phyloP scores from a whole-genome alignment of 1,140 invertebrate genomes.

The Pseudomyrmex concolor region DNA sequence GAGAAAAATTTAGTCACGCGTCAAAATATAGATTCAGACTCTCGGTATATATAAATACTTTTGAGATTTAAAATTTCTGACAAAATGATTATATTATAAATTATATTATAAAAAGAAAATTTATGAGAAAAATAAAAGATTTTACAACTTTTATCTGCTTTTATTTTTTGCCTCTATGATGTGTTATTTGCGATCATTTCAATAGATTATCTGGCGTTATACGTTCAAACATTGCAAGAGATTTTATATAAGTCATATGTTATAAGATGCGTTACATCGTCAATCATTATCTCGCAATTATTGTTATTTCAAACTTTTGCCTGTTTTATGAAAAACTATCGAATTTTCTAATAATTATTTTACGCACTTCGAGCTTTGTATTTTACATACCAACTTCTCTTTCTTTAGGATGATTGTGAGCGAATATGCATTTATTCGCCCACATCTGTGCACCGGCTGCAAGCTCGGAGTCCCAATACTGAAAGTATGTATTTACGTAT shows the following conservation, averaged over 20 bases:
- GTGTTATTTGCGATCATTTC: no score
- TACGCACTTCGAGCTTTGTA: neutral
- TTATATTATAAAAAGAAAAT: neutral
- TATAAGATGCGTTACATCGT: no score
- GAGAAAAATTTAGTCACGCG: neutral
- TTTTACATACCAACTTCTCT: neutral
- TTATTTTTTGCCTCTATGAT: neutral
- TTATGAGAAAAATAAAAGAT: neutral
- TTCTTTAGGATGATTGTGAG: neutral
- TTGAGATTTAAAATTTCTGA: neutral
- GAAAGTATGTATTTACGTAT: neutral
- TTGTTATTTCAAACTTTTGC: no score
- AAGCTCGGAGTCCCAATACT: slow-evolving; percentile 13
- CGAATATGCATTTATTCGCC: slow-evolving; percentile 22
- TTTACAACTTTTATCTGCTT: neutral
- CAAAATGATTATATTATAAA: neutral
- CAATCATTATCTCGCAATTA: no score
- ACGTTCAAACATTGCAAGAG: no score
- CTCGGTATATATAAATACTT: neutral
- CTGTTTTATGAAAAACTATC: no score
- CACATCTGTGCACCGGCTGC: neutral
- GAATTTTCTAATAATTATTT: neutral
- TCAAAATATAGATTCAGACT: neutral
- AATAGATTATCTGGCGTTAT: no score
- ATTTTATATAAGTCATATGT: no score